Base-by-base conservation (phyloP, 2,888 invertebrate species). In the Drosophila kokeensis region DNA sequence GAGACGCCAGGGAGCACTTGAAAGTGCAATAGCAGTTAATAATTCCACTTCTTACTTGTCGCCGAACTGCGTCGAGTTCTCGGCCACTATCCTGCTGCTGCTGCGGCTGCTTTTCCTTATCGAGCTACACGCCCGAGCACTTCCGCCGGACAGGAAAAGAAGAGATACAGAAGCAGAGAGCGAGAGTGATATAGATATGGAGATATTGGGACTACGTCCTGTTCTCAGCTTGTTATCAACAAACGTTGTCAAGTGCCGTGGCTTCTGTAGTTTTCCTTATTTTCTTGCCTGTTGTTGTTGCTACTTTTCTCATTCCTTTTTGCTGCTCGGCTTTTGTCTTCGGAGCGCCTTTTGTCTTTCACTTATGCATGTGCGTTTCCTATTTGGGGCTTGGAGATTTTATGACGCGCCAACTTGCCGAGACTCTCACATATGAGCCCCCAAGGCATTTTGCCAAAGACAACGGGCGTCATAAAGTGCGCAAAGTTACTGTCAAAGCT, bases 301-400 rank as follows among this genome's bases (percentile, higher is more conserved):
- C 65, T 54, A 66, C 65, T 68, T 55, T 36, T 59, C 50, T 54
- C 52, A 52, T 48, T 30, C 36, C 50, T 57, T 54, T 58, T 53
- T 45, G 42, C 59, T 63, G 58, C 40, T 55, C 52, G 45, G 69
- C 75, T 73, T 84, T 85, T 90, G 84, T 84, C 76, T 89, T 85
- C 57, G 4, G 7, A 48, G 71, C 72, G 68, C 69, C 90, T 74
- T 85, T 85, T 85, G 85, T 85, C 82, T 84, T 81, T 89, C 90
- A 85, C 87, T 87, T 85, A 90, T 90, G 90, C 87, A 89, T 90
- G 89, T 90, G 89, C 69, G 82, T 74, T 90, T 80, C 69, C 79
- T 65, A 53, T 66, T 42, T 45, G 55, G 59, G 60, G 71, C 57
- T 61, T 73, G 40, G 57, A 61, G 65, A 61, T 83, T 85, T 89